Conservation (phyloP, 2,888 invertebrate species). For the Apamea anceps region DNA sequence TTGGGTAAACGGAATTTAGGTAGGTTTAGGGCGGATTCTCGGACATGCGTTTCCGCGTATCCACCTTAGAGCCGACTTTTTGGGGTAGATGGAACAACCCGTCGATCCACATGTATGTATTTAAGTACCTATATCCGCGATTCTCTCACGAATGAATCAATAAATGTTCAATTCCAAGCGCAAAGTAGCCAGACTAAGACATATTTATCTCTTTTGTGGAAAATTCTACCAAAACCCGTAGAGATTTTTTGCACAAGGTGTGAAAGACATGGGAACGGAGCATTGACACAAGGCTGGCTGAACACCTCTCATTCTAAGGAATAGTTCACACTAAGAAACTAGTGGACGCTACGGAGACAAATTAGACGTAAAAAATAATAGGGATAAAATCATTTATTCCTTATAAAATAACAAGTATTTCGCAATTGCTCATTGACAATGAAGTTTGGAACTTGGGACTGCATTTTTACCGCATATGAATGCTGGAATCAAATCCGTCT, state of each 20-base stretch:
- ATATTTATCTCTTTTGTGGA: not conserved
- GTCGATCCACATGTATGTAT: not conserved
- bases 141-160: not conserved
- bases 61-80: not conserved
- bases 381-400: slow-evolving; percentile 36
- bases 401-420: slow-evolving; percentile 28
- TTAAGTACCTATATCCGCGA: not conserved
- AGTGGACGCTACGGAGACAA: not conserved
- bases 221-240: not conserved
- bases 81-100: not conserved
- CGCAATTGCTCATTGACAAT: not conserved
- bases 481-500: slow-evolving; percentile 5
- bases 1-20: not conserved
- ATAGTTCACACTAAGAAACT: not conserved
- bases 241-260: slow-evolving; percentile 7
- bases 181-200: not conserved
- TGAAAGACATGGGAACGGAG: slow-evolving; percentile 8
- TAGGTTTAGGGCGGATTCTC: not conserved
- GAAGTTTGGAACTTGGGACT: not conserved
- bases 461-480: not conserved
- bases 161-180: no score
- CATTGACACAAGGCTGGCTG: not conserved
- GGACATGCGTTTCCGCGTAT: not conserved
- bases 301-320: not conserved
- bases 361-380: not conserved